Evolutionary conservation across 2,888 invertebrate species (phyloP).

Genomic region (Rhimphoctona megacephalus): DNA sequence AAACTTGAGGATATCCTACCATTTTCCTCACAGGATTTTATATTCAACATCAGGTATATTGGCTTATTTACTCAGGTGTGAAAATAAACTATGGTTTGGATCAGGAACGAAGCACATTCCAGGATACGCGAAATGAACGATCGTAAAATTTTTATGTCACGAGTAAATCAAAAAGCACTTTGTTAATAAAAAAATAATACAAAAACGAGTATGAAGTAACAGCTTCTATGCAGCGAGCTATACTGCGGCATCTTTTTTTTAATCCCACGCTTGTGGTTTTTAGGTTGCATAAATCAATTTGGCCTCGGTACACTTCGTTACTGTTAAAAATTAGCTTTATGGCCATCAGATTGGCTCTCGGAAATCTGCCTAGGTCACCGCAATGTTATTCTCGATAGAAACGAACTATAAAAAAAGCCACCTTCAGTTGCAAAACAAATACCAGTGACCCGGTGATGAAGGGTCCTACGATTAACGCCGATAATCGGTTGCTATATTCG

Average conservation of each 20-base stretch:
- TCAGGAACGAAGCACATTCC: neutral
- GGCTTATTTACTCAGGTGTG: neutral
- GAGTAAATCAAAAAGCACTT: neutral
- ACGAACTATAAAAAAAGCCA: slow-evolving; percentile 52
- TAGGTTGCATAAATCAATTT: too few species aligned
- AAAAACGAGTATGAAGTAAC: neutral
- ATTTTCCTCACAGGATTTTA: neutral
- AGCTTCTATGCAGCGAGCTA: neutral
- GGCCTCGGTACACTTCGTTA: too few species aligned
- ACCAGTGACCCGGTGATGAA: neutral
- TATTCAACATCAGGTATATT: neutral
- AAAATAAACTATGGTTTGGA: neutral
- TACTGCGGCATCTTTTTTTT: neutral
- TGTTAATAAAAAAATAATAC: neutral
- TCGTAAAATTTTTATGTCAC: neutral
- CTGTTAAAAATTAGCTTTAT: too few species aligned
- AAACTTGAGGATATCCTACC: neutral
- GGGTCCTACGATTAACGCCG: slow-evolving; percentile 5
- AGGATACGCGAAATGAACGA: neutral
- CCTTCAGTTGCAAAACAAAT: slow-evolving; percentile 24
- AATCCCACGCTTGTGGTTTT: neutral
- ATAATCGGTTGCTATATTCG: neutral
- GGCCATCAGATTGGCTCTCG: neutral
- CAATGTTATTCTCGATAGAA: slow-evolving; percentile 38
- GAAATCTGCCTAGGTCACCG: slow-evolving; percentile 30